These are phyloP conservation scores for Allobates femoralis DNA, from an alignment of 2,797 vertebrate genomes.

Conservation along the genomic window DNA sequence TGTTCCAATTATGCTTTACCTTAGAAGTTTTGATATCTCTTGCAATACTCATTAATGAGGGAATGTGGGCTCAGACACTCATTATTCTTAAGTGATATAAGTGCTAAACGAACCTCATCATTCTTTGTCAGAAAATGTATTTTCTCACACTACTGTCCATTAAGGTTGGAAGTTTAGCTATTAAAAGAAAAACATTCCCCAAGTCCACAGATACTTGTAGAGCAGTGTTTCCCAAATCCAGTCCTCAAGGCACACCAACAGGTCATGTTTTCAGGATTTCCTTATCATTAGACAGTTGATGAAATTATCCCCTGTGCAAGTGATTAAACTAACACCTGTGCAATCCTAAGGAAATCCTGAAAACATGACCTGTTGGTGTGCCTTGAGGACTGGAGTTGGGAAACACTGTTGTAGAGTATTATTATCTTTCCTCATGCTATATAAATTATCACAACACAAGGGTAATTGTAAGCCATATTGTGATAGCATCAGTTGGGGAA, in stretches of 20 bases:
- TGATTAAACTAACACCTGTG: no score
- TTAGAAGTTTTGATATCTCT: not conserved
- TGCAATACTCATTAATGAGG: not conserved
- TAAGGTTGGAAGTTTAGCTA: not conserved
- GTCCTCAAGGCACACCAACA: no score
- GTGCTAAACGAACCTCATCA: constrained; percentile 1
- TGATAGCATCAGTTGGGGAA: not conserved
- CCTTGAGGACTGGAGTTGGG: no score
- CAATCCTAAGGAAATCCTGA: no score
- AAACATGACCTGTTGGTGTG: no score
- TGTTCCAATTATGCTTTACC: not conserved
- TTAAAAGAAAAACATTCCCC: not conserved
- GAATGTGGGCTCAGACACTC: not conserved
- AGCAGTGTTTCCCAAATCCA: no score
- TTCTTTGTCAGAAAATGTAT: not conserved
- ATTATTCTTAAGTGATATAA: constrained; percentile 7
- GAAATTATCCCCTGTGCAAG: no score
- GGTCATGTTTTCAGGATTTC: no score
- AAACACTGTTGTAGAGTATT: not conserved
- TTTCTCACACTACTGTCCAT: not conserved
- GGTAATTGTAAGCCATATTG: not conserved
- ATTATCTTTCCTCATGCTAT: not conserved
- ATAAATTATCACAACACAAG: not conserved
- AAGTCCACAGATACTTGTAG: not conserved
- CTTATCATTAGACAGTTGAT: no score